Base-by-base conservation (phyloP, 2,797 vertebrate species). In the Myioborus miniatus region DNA sequence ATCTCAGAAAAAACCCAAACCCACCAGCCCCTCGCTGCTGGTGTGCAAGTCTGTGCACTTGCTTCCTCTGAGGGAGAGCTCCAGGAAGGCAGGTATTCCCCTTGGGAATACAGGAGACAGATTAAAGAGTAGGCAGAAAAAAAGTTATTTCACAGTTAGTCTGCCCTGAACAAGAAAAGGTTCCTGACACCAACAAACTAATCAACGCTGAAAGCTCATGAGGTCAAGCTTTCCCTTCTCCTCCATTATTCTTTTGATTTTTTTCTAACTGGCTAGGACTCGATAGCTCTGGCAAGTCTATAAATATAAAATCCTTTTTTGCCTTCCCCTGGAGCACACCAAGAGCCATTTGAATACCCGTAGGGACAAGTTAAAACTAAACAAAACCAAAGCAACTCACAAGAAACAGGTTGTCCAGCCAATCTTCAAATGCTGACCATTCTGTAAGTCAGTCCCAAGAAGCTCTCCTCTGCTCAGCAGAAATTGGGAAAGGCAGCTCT, bases 201-300 rank as follows among this genome's bases (percentile, higher is more conserved):
- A 97, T 96, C 94, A 96, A 95, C 15, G 5, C 59, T 78, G 93
- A 96, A 94, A 96, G 83, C 72, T 94, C 95, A 92, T 87, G 86
- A 96, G 94, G 89, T 96, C 88, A 90, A 94, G 64, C 77, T 89
- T 95, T 93, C 43, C 78, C 41, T 89, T 91, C 89, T 93, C 70
- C 63, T 83, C 82, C 72, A 95, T 96, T 90, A 94, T 93, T 84
- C 80, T 94, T 95, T 78, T 80, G 63, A 89, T 65, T 58, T 93
- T 96, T 96, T 94, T 72, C 85, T 69, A 76, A 86, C 83, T 92
- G 71, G 8, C 72, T 90, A n/a, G 52, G 64, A 95, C 84, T 93
- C 11, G 12, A 90, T 63, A 8, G 1, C 34, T 93, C 67, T 67
- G 59, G 64, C 32, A 93, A 92, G 85, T 84, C 89, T 83, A 89